Evolutionary conservation across 2,113 vertebrate genomes (phyloP), one percentile per base, ranked within the genome.

Genomic region (Neotoma lepida): DNA sequence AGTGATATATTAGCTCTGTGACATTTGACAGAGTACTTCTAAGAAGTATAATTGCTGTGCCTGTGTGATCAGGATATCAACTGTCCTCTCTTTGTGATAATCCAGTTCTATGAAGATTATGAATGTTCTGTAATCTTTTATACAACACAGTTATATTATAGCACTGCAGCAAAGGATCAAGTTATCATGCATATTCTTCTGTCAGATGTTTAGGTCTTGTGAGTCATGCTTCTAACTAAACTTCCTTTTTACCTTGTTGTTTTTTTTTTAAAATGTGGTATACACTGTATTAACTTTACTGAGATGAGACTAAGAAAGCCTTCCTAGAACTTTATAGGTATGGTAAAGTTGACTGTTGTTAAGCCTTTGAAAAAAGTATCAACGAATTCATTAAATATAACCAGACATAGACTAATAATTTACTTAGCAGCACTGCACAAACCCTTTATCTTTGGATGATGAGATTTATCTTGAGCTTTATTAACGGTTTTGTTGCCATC

Each of bases 251-350:
- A 18, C 33, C 49, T 66, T 44, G 20, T 58, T 87, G 30, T 41
- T 90, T 61, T 20, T 80, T 54, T 89, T 91, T 95, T 89, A 1
- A 44, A 46, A 90, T 93, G 33, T 64, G 51, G 24, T 54, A 33
- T 77, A 35, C 66, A 70, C 46, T 88, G 22, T 28, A 73, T 86
- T 95, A 89, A 81, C 86, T 93, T 89, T 96, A 44, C 76, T 81
- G 30, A 96, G 58, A n/a, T 64, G 24, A 51, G 22, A 14, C 71
- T 94, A 86, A 58, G 73, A 85, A 91, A 77, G 35, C 44, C 66
- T 94, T 78, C 54, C 26, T 95, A 49, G 30, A 28, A 78, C 85
- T 89, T 92, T 86, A 89, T 58, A 28, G 26, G 49, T 82, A 46
- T 70, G 24, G 26, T 93, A 63, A 13, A 66, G 10, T 82, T 86